A percentile compares a stretch with the other conserved stretches of the same genome.
phyloP scores from a whole-genome alignment of 2,888 invertebrate genomes.

The Tenthredo amoena region DNA sequence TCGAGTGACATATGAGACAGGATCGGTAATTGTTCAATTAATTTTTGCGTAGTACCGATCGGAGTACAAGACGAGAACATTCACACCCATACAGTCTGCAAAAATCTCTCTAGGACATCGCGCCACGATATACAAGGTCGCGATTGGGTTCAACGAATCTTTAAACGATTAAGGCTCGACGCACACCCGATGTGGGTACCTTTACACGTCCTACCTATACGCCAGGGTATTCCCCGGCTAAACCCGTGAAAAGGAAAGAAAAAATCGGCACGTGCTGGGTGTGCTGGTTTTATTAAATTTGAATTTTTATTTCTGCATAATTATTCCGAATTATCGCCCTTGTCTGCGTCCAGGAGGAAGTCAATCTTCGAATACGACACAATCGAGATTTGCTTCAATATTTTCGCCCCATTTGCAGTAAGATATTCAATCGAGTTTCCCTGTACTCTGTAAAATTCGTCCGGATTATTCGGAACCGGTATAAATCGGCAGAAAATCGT shows the following conservation, averaged over 20 bases:
- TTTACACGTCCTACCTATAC: background rate
- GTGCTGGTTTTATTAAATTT: no score
- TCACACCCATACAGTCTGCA: background rate
- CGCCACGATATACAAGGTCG: conserved; percentile 16
- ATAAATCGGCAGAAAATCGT: no score
- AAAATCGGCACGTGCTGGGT: background rate
- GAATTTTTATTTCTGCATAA: no score
- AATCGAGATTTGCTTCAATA: no score
- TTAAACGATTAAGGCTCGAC: conserved; percentile 19
- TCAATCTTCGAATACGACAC: no score
- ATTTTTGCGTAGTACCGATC: background rate
- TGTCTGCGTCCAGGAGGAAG: no score
- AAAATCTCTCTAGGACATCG: background rate
- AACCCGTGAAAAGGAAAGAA: background rate
- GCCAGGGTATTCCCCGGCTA: background rate
- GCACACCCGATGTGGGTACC: background rate
- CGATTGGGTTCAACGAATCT: conserved; percentile 36
- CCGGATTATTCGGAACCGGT: no score
- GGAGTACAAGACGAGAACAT: background rate
- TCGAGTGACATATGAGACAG: background rate
- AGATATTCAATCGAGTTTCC: no score
- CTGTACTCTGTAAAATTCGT: no score
- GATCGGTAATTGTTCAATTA: background rate
- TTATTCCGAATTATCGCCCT: no score
- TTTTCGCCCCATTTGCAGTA: no score